These are phyloP conservation scores for Halcyon leucocephala DNA, from an alignment of 2,797 vertebrate genomes.

Conservation along the genomic window DNA sequence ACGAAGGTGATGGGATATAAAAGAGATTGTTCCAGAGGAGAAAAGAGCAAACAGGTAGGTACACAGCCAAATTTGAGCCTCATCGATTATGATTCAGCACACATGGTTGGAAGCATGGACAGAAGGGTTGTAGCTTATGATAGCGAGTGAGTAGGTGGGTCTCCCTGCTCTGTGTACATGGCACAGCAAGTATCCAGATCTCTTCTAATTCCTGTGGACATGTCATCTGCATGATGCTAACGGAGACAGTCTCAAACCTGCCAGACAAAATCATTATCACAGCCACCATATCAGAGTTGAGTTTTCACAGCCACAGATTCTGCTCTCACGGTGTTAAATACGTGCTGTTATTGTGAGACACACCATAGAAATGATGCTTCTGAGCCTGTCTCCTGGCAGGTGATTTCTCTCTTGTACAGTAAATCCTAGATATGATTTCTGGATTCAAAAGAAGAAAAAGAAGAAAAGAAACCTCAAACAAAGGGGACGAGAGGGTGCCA, in stretches of 20 bases:
- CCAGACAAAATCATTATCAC: not conserved
- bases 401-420: not conserved
- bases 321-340: not conserved
- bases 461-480: not conserved
- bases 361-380: not conserved
- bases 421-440: not conserved
- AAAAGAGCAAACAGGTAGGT: not conserved
- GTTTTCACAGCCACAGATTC: not conserved
- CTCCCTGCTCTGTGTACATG: not conserved
- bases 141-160: not conserved
- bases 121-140: not conserved
- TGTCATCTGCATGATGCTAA: not conserved
- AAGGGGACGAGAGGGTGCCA: not conserved
- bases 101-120: accelerated
- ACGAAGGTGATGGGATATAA: not conserved
- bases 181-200: not conserved
- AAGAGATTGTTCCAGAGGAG: not conserved
- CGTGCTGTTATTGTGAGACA: not conserved
- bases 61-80: not conserved
- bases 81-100: not conserved
- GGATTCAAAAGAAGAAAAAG: not conserved
- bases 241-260: not conserved
- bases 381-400: not conserved
- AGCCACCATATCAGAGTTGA: not conserved
- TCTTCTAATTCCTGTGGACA: not conserved